These are phyloP conservation scores for Dicrurus megarhynchus DNA, from an alignment of 2,113 vertebrate genomes.

Conservation along the genomic window DNA sequence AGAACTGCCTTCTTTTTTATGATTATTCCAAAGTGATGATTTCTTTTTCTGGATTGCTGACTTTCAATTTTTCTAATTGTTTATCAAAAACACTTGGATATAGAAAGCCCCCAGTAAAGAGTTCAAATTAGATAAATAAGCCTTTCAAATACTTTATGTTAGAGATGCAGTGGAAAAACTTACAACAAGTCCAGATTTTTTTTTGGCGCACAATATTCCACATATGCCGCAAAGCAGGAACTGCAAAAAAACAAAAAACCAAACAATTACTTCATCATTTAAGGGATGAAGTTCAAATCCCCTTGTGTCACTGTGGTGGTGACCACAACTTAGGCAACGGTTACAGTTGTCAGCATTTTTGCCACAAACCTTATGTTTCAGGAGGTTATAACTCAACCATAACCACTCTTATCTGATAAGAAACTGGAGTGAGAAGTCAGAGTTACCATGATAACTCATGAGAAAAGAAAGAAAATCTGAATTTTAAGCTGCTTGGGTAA, in stretches of 20 bases:
- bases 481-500: not conserved
- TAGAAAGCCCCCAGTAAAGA: not conserved
- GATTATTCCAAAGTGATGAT: slow-evolving; percentile 5
- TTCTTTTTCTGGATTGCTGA: not conserved
- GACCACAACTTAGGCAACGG: not conserved
- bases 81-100: not conserved
- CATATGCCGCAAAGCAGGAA: slow-evolving; percentile 95
- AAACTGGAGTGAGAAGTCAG: not conserved
- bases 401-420: not conserved
- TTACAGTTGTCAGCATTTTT: not conserved
- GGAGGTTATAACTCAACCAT: not conserved
- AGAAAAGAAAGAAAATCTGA: not conserved
- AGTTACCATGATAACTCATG: not conserved
- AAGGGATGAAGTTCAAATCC: not conserved
- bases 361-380: slow-evolving; percentile 9
- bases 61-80: not conserved
- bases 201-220: slow-evolving; percentile 93
- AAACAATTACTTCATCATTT: slow-evolving; percentile 15
- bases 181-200: slow-evolving; percentile 95
- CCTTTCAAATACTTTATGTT: slow-evolving; percentile 4
- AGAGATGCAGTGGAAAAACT: slow-evolving; percentile 72
- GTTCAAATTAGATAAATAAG: not conserved
- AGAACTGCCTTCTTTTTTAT: not conserved
- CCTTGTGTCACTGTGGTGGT: not conserved
- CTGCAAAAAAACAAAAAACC: slow-evolving; percentile 67